A percentile compares a stretch with the other conserved stretches of the same genome.
phyloP scores from a whole-genome alignment of 1,140 invertebrate genomes.

The Drosophila parvula region DNA sequence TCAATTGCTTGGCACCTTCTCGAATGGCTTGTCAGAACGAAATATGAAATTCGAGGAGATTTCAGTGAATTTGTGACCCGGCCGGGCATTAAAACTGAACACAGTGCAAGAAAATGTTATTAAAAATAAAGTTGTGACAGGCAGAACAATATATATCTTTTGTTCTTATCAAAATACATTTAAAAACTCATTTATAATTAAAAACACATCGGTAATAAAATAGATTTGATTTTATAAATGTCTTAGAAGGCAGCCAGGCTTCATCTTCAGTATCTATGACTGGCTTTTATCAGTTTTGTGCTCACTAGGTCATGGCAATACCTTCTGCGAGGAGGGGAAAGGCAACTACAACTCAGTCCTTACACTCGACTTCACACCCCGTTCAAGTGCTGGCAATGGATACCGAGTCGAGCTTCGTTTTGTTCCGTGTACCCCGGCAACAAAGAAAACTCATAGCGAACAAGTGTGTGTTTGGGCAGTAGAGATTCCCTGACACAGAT shows the following conservation, averaged over 20 bases:
- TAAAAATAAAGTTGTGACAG: too few relatives aligned
- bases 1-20: slow-evolving; percentile 58
- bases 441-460: slow-evolving; percentile 72
- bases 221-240: neutral
- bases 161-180: too few relatives aligned
- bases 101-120: neutral
- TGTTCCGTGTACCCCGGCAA: slow-evolving; percentile 35
- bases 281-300: neutral
- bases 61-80: slow-evolving; percentile 55
- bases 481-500: slow-evolving; percentile 79
- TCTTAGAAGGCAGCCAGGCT: neutral
- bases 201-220: neutral
- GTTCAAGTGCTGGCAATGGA: neutral
- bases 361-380: neutral
- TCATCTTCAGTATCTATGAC: neutral
- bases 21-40: slow-evolving; percentile 59
- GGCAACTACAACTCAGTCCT: neutral
- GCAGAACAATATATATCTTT: too few relatives aligned
- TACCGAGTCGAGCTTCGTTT: neutral
- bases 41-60: slow-evolving; percentile 76
- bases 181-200: neutral
- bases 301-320: neutral
- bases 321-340: neutral
- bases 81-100: slow-evolving; percentile 39
- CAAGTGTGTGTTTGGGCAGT: slow-evolving; percentile 71